Evolutionary conservation across 2,113 vertebrate species (phyloP).

Genomic region (Ageneiosus marmoratus): DNA sequence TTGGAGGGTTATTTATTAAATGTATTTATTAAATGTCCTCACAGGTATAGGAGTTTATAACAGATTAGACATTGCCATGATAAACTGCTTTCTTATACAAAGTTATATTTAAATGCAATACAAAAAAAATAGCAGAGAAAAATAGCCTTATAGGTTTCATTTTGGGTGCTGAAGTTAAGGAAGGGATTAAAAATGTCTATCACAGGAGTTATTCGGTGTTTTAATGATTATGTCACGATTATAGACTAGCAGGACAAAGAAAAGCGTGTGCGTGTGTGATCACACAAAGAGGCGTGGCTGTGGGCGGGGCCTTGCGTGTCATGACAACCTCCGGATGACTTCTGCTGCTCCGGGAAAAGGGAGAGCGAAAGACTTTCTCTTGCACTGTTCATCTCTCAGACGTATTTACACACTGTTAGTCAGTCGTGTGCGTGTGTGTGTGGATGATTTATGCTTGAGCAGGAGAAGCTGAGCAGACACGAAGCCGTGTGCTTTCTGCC

Average conservation of each 20-base stretch:
- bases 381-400: not conserved
- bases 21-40: not conserved
- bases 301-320: conserved; percentile 40
- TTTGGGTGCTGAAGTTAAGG: not conserved
- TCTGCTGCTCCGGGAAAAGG: conserved; percentile 31
- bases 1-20: not conserved
- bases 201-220: not conserved
- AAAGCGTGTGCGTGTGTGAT: not conserved
- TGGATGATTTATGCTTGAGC: not conserved
- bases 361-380: conserved; percentile 39
- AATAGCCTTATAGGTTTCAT: not conserved
- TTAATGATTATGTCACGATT: not conserved
- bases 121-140: not conserved
- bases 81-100: too few species aligned
- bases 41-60: not conserved
- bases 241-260: not conserved
- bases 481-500: conserved; percentile 45
- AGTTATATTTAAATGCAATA: not conserved
- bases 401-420: not conserved
- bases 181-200: too few species aligned
- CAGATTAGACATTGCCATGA: not conserved
- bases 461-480: conserved; percentile 34
- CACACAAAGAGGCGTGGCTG: not conserved
- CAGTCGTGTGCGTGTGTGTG: not conserved
- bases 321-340: conserved; percentile 48